Evolutionary conservation across 2,888 invertebrate species (phyloP), one percentile per base, ranked within the genome.

Genomic region (Malthinus seriepunctatus): DNA sequence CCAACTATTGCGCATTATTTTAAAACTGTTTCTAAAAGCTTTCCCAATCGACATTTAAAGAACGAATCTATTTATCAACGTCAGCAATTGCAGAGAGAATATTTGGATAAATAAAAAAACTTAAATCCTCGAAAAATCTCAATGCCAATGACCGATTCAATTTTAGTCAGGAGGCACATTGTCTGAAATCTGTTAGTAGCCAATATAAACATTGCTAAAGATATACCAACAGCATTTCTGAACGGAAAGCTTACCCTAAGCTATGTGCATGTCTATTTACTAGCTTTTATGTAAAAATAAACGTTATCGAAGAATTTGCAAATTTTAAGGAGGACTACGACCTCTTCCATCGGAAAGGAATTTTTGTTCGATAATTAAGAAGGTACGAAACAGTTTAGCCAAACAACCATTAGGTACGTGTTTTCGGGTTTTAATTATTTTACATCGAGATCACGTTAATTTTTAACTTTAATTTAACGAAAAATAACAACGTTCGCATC

Each of bases 141-240:
- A 54, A 46, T 44, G 54, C 44, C 59, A 54, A 45, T 51, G 50
- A 59, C 58, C 59, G 5, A 39, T 12, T 42, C 45, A 38, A 48
- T 49, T 49, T 49, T 38, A 46, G 32, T 11, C 15, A 45, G 59
- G 59, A 54, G 59, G 50, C 59, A 33, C 54, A 54, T 54, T 50
- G 59, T 59, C 59, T 59, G 59, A 54, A 59, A 56, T 49, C 48
- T 50, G 39, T 44, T 50, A 42, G 33, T 39, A 50, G 32, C 37
- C 44, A 46, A 45, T 38, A 53, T 47, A 54, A 48, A 54, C 46
- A 54, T 48, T 48, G 35, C 54, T 39, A 39, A 54, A 7, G 32
- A 15, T 34, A 32, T 46, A 54, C 37, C 32, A 45, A 45, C 35
- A 45, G 31, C 23, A 15, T 35, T 10, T 51, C 14, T 15, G 14